Evolutionary conservation across 64 coral and sea anemone genomes (phyloP).

Genomic region (Platygyra sinensis): DNA sequence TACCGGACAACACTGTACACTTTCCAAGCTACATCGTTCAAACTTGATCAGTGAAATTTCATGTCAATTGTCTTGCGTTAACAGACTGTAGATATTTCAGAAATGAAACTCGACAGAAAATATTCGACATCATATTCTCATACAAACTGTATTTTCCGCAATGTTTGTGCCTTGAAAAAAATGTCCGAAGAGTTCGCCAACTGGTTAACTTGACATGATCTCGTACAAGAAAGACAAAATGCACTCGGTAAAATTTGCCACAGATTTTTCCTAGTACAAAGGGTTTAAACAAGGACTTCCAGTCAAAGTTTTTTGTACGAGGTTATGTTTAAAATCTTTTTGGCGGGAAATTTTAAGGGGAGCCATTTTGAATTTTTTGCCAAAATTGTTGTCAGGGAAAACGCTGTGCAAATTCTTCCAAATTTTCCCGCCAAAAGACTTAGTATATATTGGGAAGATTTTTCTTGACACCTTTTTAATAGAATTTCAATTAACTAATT

Average conservation of each 20-base stretch:
- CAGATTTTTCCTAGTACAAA: no score
- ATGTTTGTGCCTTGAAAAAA: neutral
- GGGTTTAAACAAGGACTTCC: neutral
- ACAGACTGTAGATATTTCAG: neutral
- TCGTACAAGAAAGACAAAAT: neutral
- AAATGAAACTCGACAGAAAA: neutral
- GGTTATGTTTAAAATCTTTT: neutral
- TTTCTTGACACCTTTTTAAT: neutral
- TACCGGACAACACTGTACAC: no score
- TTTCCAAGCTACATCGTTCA: no score
- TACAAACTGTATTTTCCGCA: neutral
- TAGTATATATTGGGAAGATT: neutral
- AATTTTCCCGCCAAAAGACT: slow-evolving; percentile 5
- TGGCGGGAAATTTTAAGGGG: neutral
- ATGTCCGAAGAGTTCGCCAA: neutral
- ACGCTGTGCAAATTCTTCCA: neutral
- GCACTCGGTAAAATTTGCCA: neutral
- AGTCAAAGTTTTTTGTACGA: neutral
- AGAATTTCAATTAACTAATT: neutral
- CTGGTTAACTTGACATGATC: neutral
- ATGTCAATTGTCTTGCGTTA: no score
- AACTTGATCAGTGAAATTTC: no score
- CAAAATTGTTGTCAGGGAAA: neutral
- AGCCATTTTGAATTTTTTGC: slow-evolving; percentile 8
- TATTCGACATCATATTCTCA: neutral